A percentile compares a stretch with the other conserved stretches of the same genome.
These are phyloP conservation scores for Notothenia rossii DNA, from an alignment of 2,113 vertebrate species.

Conservation along the genomic window DNA sequence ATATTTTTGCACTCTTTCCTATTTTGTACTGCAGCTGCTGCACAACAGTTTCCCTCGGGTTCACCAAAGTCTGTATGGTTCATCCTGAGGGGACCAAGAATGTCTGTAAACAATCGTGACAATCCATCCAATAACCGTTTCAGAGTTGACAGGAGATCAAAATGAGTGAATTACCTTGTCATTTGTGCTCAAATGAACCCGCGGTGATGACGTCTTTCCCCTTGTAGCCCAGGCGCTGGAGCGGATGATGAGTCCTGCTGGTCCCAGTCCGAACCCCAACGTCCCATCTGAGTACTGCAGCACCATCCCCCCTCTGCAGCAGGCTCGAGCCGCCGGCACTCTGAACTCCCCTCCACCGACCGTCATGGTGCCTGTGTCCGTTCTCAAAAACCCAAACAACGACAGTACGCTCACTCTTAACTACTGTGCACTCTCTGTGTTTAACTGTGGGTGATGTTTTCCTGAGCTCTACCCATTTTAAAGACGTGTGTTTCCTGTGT, in stretches of 20 bases:
- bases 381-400: constrained; percentile 89
- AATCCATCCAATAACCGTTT: neutral
- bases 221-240: constrained; percentile 92
- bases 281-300: constrained; percentile 87
- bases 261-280: constrained; percentile 87
- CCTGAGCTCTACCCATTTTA: neutral
- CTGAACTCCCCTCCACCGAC: constrained; percentile 88
- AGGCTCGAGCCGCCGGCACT: constrained; percentile 83
- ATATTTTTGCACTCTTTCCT: too few relatives aligned
- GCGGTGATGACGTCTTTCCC: constrained; percentile 5
- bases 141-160: neutral
- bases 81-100: neutral
- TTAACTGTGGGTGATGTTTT: neutral
- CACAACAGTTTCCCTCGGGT: too few relatives aligned
- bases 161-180: neutral
- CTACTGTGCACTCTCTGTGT: neutral
- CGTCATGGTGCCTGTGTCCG: constrained; percentile 88
- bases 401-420: constrained; percentile 83
- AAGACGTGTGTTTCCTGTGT: neutral
- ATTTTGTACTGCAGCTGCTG: too few relatives aligned
- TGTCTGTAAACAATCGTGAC: neutral
- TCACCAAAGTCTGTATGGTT: neutral
- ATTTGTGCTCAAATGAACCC: neutral
- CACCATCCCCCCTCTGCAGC: constrained; percentile 85
- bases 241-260: constrained; percentile 96